A percentile compares a stretch with the other conserved stretches of the same genome.
Conservation (phyloP, 2,113 vertebrate species). For the Strix aluco region DNA sequence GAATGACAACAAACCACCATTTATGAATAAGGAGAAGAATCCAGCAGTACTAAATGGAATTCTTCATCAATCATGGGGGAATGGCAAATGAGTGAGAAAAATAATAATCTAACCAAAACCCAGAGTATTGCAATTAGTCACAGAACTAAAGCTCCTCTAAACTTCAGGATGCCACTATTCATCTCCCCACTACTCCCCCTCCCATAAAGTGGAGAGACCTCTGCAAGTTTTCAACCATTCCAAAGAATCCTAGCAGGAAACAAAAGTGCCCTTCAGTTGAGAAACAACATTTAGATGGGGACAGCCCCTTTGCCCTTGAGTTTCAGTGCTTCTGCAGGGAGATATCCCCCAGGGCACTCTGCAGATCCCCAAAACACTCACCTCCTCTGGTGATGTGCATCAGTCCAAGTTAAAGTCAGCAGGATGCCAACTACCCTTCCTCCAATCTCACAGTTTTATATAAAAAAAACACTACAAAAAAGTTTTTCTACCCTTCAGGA, state of each 20-base stretch:
- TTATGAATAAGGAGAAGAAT: background rate
- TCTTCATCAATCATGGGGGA: background rate
- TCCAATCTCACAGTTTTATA: background rate
- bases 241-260: background rate
- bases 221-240: background rate
- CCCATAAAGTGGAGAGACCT: background rate
- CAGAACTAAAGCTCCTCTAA: background rate
- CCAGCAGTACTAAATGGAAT: background rate
- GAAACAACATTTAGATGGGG: background rate
- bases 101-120: background rate
- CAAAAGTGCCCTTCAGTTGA: background rate
- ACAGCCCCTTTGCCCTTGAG: background rate
- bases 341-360: background rate
- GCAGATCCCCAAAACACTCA: background rate
- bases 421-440: background rate
- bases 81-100: background rate
- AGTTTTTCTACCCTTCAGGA: background rate
- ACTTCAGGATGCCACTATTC: background rate
- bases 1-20: background rate
- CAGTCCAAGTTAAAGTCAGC: background rate
- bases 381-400: background rate
- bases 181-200: background rate
- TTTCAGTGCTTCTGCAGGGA: background rate
- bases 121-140: background rate
- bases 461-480: background rate